A percentile compares a stretch with the other conserved stretches of the same genome.
phyloP scores from a whole-genome alignment of 2,113 vertebrate species.

The zebrafish (Danio rerio) region GRCz12tu NC_133185.1:26739501-26740000 shows the following conservation, averaged over 20 bases:
- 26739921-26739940: slow-evolving; percentile 17
- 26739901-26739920: slow-evolving; percentile 21
- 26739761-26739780: slow-evolving; percentile 32
- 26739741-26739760: slow-evolving; percentile 52
- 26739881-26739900: slow-evolving; percentile 26
- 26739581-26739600: slow-evolving; percentile 65
- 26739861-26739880: slow-evolving; percentile 29
- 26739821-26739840: slow-evolving; percentile 14
- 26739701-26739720: slow-evolving; percentile 72
- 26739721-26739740: slow-evolving; percentile 67
- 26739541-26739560: slow-evolving; percentile 69
- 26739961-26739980: slow-evolving; percentile 20
- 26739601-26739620: slow-evolving; percentile 66
- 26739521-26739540: slow-evolving; percentile 31
- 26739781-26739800: slow-evolving; percentile 16
- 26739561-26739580: slow-evolving; percentile 56
- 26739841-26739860: slow-evolving; percentile 27
- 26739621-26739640: slow-evolving; percentile 71
- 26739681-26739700: slow-evolving; percentile 79
- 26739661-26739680: slow-evolving; percentile 75
- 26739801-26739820: slow-evolving; percentile 33
- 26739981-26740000: slow-evolving; percentile 36
- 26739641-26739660: slow-evolving; percentile 76
- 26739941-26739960: background rate
- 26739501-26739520: background rate